Evolutionary conservation across 2,113 vertebrate genomes (phyloP), one percentile per base, ranked within the genome.

Genomic region (Callocephalon fimbriatum): DNA sequence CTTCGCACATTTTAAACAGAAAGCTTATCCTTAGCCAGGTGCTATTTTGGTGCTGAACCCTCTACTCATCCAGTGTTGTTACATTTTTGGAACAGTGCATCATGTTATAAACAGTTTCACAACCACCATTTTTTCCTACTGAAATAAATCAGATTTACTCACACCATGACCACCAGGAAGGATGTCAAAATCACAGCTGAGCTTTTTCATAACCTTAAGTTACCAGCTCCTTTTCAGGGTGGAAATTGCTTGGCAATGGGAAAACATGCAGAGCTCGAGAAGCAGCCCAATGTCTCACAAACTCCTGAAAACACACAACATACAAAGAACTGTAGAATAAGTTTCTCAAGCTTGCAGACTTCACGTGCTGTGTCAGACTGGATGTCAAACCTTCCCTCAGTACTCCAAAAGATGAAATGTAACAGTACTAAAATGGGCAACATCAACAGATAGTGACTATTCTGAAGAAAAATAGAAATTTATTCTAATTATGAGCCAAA

Each of bases 311-410:
- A 95, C 91, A 97, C 40, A 40, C 11, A 40, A 40, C 40, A 40
- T 40, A 40, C 91, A 15, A 6, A 21, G 54, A 56, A 56, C 21
- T 31, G 32, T 32, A 13, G 54, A 58, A 58, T 21, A 58, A 9
- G 32, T n/a, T 58, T n/a, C 86, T 96, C 96, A 96, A 97, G 97
- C 92, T 90, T 97, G 84, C 93, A 75, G 83, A 97, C 94, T 90
- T 98, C 78, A 37, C 51, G n/a, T 59, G 94, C 97, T 93, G 97
- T 96, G 98, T 98, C 97, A 91, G 93, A 94, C 86, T 94, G 95
- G 75, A 95, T 93, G 40, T 97, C 88, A 97, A 98, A 98, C 74
- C 96, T 98, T 92, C 19, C 72, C 35, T 80, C 94, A 85, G 40
- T 59, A 85, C 14, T 25, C n/a, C 59, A 90, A 91, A 93, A 97